Base-by-base conservation (phyloP, 2,888 invertebrate genomes). In the Cheilosia impressa region DNA sequence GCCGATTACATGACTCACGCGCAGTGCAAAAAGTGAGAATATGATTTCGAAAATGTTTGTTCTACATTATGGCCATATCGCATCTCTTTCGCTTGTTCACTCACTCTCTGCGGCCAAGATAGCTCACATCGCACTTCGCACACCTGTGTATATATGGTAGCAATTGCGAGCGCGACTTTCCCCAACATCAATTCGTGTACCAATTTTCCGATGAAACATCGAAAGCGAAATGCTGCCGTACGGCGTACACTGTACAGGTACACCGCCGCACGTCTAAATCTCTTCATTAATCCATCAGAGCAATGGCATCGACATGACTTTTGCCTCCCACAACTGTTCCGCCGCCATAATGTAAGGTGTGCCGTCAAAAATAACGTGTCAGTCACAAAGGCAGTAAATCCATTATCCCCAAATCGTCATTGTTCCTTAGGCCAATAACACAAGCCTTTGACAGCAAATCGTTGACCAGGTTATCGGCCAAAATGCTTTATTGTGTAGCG, bases 101-200 rank as follows among this genome's bases (percentile, higher is more conserved):
- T 81, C 85, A 85, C 85, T 85, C 85, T 85, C 80, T 62, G 80
- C 52, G 60, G 50, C 69, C 55, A 76, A 81, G 73, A 69, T 79
- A 80, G 57, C 62, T 72, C 77, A 77, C 75, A 85, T 85, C 80
- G 68, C 72, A 77, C 75, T 80, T 80, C 80, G 58, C 72, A 79
- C 84, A 80, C 76, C 60, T 65, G 62, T 27, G 27, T 31, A 9
- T 31, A 9, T 31, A 31, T 77, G 66, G 71, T 22, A 57, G 47
- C 68, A 79, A 76, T 62, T 73, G 84, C 84, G 65, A 82, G 75
- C 60, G 69, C 79, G 80, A 85, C 85, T 85, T 85, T 85, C 85
- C 71, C 71, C 85, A 85, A 85, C 85, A 85, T 85, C 85, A 77
- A 81, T 85, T 85, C 85, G 81, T 85, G 85, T 85, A 85, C 85